Evolutionary conservation across 2,797 vertebrate genomes (phyloP), one percentile per base, ranked within the genome.

Genomic region (Cottoperca gobio): DNA sequence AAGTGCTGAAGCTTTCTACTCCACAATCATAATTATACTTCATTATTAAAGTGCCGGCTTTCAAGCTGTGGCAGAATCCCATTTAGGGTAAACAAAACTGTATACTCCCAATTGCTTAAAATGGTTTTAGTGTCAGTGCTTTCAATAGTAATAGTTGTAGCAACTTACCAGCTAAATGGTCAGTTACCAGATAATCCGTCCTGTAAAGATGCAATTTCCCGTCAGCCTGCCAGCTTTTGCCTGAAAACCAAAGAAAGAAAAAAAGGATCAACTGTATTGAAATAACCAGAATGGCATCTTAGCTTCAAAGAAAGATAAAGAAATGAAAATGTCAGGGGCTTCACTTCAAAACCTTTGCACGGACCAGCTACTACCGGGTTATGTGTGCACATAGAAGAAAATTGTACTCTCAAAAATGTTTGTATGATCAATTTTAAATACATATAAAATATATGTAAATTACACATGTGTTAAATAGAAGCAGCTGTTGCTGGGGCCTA

Each of bases 171-270:
- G 98, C 97, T 96, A 97, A 99, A 97, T 94, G 97, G 98, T 99
- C 98, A 97, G 96, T 97, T 99, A 98, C 98, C 98, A 97, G 98
- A 96, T 97, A 96, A 98, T 99, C 98, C 98, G 98, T 99, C 98
- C 98, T 95, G 97, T 97, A 96, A 95, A 96, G 95, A 94, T 94
- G 95, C 90, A 95, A 89, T 94, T 95, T 89, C 92, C 91, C 92
- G 96, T 99, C 97, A 99, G 97, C 98, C 97, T 98, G 98, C 98
- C 98, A 99, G 98, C 96, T 99, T 98, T 96, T 96, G 95, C 94
- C 96, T 96, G 68, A 16, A 84, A 73, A 80, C 12, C 8, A 81
- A 11, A 59, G 54, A 69, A 3, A 73, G 70, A 68, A 43, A 39
- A 16, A 16, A 21, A 2, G 0, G 13, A 40, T 37, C 3, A 58